Conservation (phyloP, 2,888 invertebrate species). For the Drosophila mayaguana region DNA sequence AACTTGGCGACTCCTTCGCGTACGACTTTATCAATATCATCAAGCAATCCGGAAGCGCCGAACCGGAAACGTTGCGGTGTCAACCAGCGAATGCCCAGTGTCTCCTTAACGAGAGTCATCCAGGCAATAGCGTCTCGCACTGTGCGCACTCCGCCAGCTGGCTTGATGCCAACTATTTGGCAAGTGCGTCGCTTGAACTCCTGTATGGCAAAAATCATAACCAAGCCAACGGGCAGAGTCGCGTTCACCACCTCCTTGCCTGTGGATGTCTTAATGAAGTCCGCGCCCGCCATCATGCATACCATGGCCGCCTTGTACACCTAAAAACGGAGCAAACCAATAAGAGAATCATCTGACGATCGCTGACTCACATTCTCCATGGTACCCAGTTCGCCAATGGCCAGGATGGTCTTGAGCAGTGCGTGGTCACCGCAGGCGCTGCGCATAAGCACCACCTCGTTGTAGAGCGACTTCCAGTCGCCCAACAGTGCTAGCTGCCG, state of each 20-base stretch:
- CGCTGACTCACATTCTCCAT: constrained; percentile 89
- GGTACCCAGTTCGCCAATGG: constrained; percentile 95
- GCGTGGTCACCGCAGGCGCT: constrained; percentile 89
- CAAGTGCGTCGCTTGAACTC: constrained; percentile 91
- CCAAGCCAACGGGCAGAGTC: constrained; percentile 94
- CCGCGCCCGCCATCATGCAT: constrained; percentile 97
- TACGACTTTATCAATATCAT: constrained; percentile 88
- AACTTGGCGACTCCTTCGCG: constrained; percentile 65
- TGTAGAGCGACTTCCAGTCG: constrained; percentile 92
- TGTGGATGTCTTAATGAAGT: constrained; percentile 99
- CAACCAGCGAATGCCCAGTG: constrained; percentile 95
- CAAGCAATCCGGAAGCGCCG: constrained; percentile 96
- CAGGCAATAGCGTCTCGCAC: constrained; percentile 94
- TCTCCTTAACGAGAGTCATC: constrained; percentile 92
- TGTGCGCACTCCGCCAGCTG: constrained; percentile 98
- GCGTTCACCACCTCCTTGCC: constrained; percentile 98
- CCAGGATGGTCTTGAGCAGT: constrained; percentile 96
- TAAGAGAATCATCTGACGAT: neutral
- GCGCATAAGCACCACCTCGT: constrained; percentile 93
- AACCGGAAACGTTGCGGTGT: constrained; percentile 93
- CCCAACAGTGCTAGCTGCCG: constrained; percentile 93
- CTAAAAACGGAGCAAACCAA: constrained; percentile 81
- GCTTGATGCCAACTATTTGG: constrained; percentile 96
- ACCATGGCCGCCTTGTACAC: constrained; percentile 95
- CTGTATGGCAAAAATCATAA: constrained; percentile 97